A percentile compares a stretch with the other conserved stretches of the same genome.
Evolutionary conservation across 2,888 invertebrate genomes (phyloP).

Genomic region (Oasisia sp.): DNA sequence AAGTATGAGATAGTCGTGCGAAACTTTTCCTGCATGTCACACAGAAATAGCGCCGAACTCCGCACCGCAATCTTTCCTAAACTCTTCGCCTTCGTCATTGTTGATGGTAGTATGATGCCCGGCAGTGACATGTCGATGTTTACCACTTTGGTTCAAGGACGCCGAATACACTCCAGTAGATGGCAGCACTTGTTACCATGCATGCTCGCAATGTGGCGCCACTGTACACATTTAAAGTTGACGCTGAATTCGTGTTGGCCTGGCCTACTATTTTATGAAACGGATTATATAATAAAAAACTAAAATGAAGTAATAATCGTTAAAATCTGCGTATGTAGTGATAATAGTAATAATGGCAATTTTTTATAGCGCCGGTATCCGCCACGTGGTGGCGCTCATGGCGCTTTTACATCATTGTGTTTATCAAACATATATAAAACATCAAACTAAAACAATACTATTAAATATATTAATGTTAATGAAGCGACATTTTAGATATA

Average conservation of each 20-base stretch:
- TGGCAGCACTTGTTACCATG: not conserved
- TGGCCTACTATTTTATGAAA: not conserved
- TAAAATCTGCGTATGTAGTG: too few relatives aligned
- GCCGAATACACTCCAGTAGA: not conserved
- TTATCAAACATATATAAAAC: too few relatives aligned
- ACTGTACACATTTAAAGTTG: not conserved
- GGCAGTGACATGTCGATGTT: not conserved
- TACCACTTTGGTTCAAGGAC: not conserved
- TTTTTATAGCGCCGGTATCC: too few relatives aligned
- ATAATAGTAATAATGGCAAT: too few relatives aligned
- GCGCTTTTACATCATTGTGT: too few relatives aligned
- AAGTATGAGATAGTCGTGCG: constrained; percentile 61
- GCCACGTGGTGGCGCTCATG: too few relatives aligned
- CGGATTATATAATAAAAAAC: too few relatives aligned
- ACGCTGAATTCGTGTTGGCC: not conserved
- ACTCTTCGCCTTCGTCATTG: constrained; percentile 32
- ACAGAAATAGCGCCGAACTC: constrained; percentile 60
- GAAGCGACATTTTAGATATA: too few relatives aligned
- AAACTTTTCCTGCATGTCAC: constrained; percentile 67
- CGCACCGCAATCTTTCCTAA: constrained; percentile 55
- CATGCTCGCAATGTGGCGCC: not conserved
- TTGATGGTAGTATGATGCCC: not conserved
- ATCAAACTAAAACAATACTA: too few relatives aligned
- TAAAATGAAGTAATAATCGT: too few relatives aligned
- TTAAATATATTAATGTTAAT: too few relatives aligned